A percentile compares a stretch with the other conserved stretches of the same genome.
phyloP scores from a whole-genome alignment of 2,113 vertebrate species.

The Pelobates fuscus region DNA sequence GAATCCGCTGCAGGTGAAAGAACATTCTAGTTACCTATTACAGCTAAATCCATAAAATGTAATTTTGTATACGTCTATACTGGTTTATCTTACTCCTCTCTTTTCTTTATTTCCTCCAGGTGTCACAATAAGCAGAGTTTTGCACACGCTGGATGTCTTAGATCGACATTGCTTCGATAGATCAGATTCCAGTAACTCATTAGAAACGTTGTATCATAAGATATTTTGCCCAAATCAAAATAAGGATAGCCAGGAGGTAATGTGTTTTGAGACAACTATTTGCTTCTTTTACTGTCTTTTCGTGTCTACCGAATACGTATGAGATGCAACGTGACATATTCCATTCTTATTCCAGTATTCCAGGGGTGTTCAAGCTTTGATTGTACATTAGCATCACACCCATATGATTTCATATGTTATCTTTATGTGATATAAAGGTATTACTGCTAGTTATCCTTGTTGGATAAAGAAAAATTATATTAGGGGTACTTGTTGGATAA shows the following conservation, averaged over 20 bases:
- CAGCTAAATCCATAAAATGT: not conserved
- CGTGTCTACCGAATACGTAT: too few species aligned
- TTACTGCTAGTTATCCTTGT: too few species aligned
- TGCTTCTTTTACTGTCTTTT: too few species aligned
- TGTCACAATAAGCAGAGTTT: constrained; percentile 71
- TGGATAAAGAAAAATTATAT: too few species aligned
- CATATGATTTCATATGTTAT: too few species aligned
- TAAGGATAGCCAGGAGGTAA: constrained; percentile 75
- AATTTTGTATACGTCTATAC: not conserved
- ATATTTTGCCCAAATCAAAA: constrained; percentile 74
- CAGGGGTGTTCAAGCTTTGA: too few species aligned
- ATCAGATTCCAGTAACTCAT: constrained; percentile 74
- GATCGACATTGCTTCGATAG: constrained; percentile 74
- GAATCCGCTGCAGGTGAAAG: constrained; percentile 71
- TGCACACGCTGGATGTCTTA: constrained; percentile 72
- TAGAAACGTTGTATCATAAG: constrained; percentile 74
- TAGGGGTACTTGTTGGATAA: too few species aligned
- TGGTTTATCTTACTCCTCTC: not conserved
- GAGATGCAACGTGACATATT: too few species aligned
- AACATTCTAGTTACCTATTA: not conserved
- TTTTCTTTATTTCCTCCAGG: constrained; percentile 50
- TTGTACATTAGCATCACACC: too few species aligned
- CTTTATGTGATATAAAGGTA: too few species aligned
- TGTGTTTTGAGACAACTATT: too few species aligned
- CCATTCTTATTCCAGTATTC: too few species aligned